Base-by-base conservation (phyloP, 2,888 invertebrate species). In the Neoitamus cyanurus region DNA sequence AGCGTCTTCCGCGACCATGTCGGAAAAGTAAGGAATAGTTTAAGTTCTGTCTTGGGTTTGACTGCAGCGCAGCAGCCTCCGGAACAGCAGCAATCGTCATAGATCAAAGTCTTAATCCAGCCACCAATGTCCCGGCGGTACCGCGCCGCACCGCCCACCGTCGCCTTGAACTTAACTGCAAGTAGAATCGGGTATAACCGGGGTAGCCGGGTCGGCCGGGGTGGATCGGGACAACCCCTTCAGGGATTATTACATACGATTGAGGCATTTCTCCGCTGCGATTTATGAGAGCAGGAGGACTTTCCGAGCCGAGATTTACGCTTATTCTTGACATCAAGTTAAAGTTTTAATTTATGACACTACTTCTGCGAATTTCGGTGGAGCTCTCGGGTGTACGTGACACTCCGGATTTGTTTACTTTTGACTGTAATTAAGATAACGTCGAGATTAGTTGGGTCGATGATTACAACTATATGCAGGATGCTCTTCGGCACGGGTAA, bases 271-370 rank as follows among this genome's bases (percentile, higher is more conserved):
- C 84, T 58, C 82, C 69, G 75, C 28, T 34, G 75, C 84, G 84
- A 84, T 84, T 84, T 84, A 84, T 84, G 73, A 84, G 75, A 73
- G 46, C 84, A 68, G 68, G 58, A 73, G 75, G 77, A 73, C 75
- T 84, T 75, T 75, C 75, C 25, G 58, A 68, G 82, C 36, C 68
- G 89, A 90, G 90, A 90, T 90, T 90, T 90, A 90, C 91, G 90
- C 90, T 90, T 90, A 90, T 90, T 89, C 91, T 90, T 90, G 90
- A 90, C 91, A 90, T 90, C 90, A 90, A 90, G 90, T 90, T 90
- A 90, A 90, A 90, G 91, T 90, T 90, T 90, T 90, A 90, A 90
- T 90, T 90, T 90, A 90, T 90, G 90, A 90, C 91, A 90, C 90
- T 89, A 89, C 89, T 89, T 89, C 90, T 90, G 46, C 58, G 48